These are phyloP conservation scores for Physella acuta DNA, from an alignment of 1,140 invertebrate genomes.

Conservation along the genomic window DNA sequence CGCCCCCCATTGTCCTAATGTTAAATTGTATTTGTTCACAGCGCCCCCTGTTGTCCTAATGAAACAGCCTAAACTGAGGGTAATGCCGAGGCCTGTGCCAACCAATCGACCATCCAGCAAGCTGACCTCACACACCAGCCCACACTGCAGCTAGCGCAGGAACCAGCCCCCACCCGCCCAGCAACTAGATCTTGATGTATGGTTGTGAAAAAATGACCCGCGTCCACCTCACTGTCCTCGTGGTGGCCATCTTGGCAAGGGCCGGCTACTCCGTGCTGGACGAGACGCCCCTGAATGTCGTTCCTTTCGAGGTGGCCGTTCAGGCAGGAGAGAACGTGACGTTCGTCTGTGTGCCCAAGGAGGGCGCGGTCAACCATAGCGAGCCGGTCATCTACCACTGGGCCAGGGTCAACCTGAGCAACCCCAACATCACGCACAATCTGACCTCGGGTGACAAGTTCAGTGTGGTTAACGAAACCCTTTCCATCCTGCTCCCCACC, in stretches of 20 bases:
- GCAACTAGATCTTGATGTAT: too few relatives aligned
- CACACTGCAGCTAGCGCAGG: too few relatives aligned
- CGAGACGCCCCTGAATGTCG: neutral
- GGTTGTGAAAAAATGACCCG: too few relatives aligned
- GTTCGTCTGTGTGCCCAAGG: conserved; percentile 5
- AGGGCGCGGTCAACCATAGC: neutral
- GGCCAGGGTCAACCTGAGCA: neutral
- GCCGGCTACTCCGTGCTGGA: neutral
- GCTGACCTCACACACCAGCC: too few relatives aligned
- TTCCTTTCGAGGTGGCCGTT: neutral
- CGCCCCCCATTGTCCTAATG: too few relatives aligned
- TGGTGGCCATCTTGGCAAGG: neutral
- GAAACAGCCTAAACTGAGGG: too few relatives aligned
- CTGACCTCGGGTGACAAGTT: neutral
- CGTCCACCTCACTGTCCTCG: neutral
- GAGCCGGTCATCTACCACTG: neutral
- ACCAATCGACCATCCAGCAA: too few relatives aligned
- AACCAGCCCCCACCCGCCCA: too few relatives aligned
- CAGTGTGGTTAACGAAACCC: neutral
- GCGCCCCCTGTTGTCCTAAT: too few relatives aligned
- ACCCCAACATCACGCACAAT: neutral
- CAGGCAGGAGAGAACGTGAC: neutral
- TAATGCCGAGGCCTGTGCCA: too few relatives aligned
- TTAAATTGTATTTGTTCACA: too few relatives aligned
- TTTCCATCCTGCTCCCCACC: neutral